Percentiles rank a stretch among this genome's conserved stretches.
phyloP scores from a whole-genome alignment of 2,888 invertebrate genomes.

The Chrysodeixis includens region DNA sequence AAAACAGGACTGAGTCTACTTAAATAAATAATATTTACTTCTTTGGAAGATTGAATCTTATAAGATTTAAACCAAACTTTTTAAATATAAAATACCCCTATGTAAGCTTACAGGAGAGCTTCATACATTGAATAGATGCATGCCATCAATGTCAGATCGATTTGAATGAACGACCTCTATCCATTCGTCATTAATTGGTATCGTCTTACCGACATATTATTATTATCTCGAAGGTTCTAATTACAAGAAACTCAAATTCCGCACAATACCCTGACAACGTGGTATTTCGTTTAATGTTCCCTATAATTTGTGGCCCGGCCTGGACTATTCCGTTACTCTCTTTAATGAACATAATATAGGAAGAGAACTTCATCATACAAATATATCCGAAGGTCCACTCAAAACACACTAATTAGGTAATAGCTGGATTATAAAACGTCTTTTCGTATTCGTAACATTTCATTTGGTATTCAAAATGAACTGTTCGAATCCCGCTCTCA shows the following conservation, averaged over 20 bases:
- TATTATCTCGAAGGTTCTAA: background rate
- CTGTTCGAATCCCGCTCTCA: too few relatives aligned
- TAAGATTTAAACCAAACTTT: background rate
- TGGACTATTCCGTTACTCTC: conserved; percentile 42
- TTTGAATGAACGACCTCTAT: background rate
- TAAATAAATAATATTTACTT: too few relatives aligned
- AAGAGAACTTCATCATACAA: background rate
- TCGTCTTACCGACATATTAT: background rate
- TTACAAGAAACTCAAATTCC: background rate
- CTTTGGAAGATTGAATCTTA: too few relatives aligned
- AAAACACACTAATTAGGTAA: background rate
- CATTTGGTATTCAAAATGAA: too few relatives aligned
- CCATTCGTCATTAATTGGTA: conserved; percentile 6
- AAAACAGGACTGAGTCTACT: too few relatives aligned
- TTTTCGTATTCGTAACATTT: too few relatives aligned
- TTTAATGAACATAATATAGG: conserved; percentile 36
- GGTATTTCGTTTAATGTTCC: conserved; percentile 13
- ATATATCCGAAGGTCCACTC: conserved; percentile 16
- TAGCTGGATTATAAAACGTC: too few relatives aligned
- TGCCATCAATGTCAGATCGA: background rate
- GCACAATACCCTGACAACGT: conserved; percentile 14
- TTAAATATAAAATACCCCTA: too few relatives aligned
- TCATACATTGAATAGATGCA: too few relatives aligned
- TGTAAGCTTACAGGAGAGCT: too few relatives aligned
- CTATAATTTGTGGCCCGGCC: conserved; percentile 36